Evolutionary conservation across 2,797 vertebrate genomes (phyloP).

Genomic region (Chrysocyon brachyurus): DNA sequence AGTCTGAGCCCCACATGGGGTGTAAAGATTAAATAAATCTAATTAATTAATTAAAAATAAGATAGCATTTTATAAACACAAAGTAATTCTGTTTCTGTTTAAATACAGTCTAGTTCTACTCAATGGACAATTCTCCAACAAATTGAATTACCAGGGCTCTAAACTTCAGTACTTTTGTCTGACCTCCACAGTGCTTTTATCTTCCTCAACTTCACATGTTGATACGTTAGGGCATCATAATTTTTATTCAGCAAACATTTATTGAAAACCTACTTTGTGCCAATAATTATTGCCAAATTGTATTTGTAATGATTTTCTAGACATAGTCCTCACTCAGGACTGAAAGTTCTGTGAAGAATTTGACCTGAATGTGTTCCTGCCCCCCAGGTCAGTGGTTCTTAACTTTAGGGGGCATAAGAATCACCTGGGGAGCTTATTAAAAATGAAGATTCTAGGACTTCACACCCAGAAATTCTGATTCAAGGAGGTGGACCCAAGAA

Average conservation of each 20-base stretch:
- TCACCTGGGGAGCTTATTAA: conserved; percentile 76
- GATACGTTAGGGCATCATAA: conserved; percentile 56
- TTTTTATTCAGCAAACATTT: conserved; percentile 75
- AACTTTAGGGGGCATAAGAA: conserved; percentile 77
- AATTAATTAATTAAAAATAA: conserved; percentile 10
- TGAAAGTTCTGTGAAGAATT: conserved; percentile 84
- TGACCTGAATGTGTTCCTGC: conserved; percentile 83
- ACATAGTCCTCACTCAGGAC: conserved; percentile 81
- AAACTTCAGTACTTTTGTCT: not conserved
- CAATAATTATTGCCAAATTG: conserved; percentile 81
- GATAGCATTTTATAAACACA: conserved; percentile 17
- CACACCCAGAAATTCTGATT: conserved; percentile 70
- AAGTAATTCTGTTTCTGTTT: not conserved
- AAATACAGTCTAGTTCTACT: conserved; percentile 29
- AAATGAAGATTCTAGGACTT: conserved; percentile 76
- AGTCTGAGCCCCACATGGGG: not conserved
- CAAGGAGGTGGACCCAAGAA: conserved; percentile 53
- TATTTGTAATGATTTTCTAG: conserved; percentile 85
- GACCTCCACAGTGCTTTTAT: conserved; percentile 46
- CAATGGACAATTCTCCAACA: conserved; percentile 25
- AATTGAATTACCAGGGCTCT: not conserved
- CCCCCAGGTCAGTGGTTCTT: conserved; percentile 80
- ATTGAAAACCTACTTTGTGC: conserved; percentile 70
- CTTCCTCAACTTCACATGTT: conserved; percentile 60
- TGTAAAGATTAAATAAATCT: not conserved